These are phyloP conservation scores for Hesperia comma DNA, from an alignment of 2,888 invertebrate species.

Conservation along the genomic window DNA sequence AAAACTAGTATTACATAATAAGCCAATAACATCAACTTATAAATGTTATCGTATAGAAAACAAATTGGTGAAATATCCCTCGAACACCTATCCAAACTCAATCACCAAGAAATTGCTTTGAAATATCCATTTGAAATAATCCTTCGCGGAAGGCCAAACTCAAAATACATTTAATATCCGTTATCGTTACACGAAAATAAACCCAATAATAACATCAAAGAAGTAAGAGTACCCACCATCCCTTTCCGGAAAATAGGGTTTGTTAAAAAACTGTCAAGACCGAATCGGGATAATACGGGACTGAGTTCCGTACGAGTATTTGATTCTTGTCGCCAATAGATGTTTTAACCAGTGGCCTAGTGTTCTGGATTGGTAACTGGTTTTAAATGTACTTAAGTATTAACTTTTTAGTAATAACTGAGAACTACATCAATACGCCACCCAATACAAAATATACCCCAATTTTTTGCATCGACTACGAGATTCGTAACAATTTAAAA, in stretches of 20 bases:
- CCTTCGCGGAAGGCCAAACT: constrained; percentile 29
- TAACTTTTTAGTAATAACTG: too few relatives aligned
- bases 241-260: constrained; percentile 39
- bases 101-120: constrained; percentile 44
- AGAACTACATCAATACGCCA: too few relatives aligned
- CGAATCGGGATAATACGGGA: neutral
- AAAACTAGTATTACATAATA: too few relatives aligned
- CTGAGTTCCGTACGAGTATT: too few relatives aligned
- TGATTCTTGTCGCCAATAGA: too few relatives aligned
- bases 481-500: too few relatives aligned
- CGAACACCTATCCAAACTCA: constrained; percentile 31
- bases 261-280: constrained; percentile 16
- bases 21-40: too few relatives aligned
- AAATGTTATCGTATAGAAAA: neutral
- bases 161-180: constrained; percentile 32
- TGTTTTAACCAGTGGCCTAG: too few relatives aligned
- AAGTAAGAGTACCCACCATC: constrained; percentile 44
- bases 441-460: too few relatives aligned
- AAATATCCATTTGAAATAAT: constrained; percentile 36
- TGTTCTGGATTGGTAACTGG: too few relatives aligned
- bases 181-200: constrained; percentile 63
- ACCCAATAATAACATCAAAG: constrained; percentile 65
- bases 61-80: constrained; percentile 7
- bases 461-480: too few relatives aligned
- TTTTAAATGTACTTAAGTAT: too few relatives aligned